phyloP scores from a whole-genome alignment of 2,797 vertebrate species.

The Tachyglossus aculeatus region DNA sequence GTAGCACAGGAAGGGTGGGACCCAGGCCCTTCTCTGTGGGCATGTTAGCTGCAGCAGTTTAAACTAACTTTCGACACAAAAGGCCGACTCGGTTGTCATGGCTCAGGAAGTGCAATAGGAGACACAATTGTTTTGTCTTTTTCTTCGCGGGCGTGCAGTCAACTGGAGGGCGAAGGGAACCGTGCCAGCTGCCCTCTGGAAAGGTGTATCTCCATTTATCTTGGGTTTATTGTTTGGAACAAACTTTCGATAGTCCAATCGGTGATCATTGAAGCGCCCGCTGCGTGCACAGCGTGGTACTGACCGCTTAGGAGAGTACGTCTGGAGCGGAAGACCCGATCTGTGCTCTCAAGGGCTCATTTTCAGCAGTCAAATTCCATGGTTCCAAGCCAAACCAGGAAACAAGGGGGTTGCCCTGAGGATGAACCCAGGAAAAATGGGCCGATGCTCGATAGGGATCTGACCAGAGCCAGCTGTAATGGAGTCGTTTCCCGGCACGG shows the following conservation, averaged over 20 bases:
- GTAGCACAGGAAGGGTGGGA: constrained; percentile 68
- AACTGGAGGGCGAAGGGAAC: too few relatives aligned
- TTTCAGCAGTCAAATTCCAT: neutral
- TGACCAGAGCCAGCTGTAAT: constrained; percentile 17
- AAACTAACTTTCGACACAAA: neutral
- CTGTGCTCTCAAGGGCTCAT: too few relatives aligned
- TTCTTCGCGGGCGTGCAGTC: too few relatives aligned
- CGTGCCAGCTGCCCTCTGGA: constrained; percentile 7
- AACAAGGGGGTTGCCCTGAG: constrained; percentile 4
- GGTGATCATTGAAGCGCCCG: too few relatives aligned
- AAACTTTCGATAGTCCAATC: too few relatives aligned
- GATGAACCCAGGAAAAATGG: neutral
- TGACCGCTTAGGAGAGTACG: too few relatives aligned
- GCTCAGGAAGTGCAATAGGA: constrained; percentile 45
- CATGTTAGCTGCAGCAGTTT: constrained; percentile 26
- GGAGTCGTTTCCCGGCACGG: constrained; percentile 23
- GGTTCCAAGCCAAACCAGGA: constrained; percentile 32
- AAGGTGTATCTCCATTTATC: constrained; percentile 3
- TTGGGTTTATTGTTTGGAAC: neutral
- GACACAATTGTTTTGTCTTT: neutral
- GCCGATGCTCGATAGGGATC: constrained; percentile 13
- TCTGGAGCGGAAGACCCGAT: too few relatives aligned
- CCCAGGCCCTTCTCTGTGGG: constrained; percentile 45
- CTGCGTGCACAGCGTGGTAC: too few relatives aligned
- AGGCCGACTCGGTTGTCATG: constrained; percentile 52